phyloP scores from a whole-genome alignment of 2,888 invertebrate species.

The Nematopogon swammerdamellus region DNA sequence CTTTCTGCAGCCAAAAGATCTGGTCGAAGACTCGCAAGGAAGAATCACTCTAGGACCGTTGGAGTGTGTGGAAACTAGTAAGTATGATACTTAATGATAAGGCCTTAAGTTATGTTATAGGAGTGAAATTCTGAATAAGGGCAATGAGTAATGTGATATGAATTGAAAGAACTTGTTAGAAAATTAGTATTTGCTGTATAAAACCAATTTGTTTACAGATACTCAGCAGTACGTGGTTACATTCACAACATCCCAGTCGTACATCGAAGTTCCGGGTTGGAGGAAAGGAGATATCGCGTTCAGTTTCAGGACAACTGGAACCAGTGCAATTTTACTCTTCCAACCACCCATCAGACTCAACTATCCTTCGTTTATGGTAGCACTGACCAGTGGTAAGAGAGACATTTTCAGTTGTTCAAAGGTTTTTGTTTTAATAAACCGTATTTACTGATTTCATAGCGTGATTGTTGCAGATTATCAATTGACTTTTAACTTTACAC shows the following conservation, averaged over 20 bases:
- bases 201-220: too few species aligned
- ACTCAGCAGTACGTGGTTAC: conserved; percentile 92
- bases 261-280: conserved; percentile 93
- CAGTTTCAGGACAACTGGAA: conserved; percentile 89
- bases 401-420: too few species aligned
- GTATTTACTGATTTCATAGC: neutral
- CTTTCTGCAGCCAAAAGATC: conserved; percentile 80
- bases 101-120: too few species aligned
- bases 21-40: conserved; percentile 80
- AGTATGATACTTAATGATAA: too few species aligned
- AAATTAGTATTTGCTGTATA: too few species aligned
- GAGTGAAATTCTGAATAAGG: too few species aligned
- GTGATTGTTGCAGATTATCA: conserved; percentile 63
- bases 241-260: conserved; percentile 89
- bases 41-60: conserved; percentile 87
- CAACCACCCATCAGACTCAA: conserved; percentile 87
- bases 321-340: conserved; percentile 83
- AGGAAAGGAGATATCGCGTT: conserved; percentile 89
- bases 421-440: too few species aligned
- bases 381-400: conserved; percentile 71
- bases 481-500: conserved; percentile 84
- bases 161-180: too few species aligned
- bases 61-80: conserved; percentile 93
- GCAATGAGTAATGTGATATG: too few species aligned
- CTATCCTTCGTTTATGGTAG: conserved; percentile 90